Base-by-base conservation (phyloP, 2,888 invertebrate species). In the Sabellastarte sp. region DNA sequence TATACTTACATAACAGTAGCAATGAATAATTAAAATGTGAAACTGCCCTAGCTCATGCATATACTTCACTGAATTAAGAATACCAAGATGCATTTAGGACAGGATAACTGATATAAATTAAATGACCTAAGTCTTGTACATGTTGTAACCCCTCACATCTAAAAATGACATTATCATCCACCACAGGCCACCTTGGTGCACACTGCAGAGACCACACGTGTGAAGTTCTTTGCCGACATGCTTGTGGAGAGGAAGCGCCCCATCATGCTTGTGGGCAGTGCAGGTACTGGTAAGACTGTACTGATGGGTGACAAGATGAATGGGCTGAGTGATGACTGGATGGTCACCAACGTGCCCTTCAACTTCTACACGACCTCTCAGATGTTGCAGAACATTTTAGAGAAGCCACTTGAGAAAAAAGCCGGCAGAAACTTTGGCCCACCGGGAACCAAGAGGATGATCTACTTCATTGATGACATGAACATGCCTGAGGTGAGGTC, bases 401-500 rank as follows among this genome's bases (percentile, higher is more conserved):
- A 97, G 81, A 94, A 93, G 80, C 93, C 95, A 4, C 83, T 97
- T 65, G 96, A 97, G 83, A 97, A 97, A 86, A 97, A 96, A 84
- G 95, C 96, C 10, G 95, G 93, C 5, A 87, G 95, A 69, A 96
- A 95, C 85, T 97, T 91, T 78, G 96, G 95, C 0, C 96, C 96
- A 20, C 95, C 95, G 0, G 95, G 96, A n/a, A 95, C 90, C 76
- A 95, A 95, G 84, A 92, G 91, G 0, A 86, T 97, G 50, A 89
- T 97, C 67, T 96, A 95, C 83, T 97, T 96, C 80, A 91, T 97
- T 66, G 97, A 97, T 79, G 96, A 97, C 78, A 91, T 97, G 90
- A 97, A 97, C 80, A 96, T 96, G 95, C 96, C 96, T 1, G 95
- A 95, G 87, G 89, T n/a, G n/a, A n/a, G n/a, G n/a, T n/a, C n/a